Conservation (phyloP, 2,113 vertebrate species). For the Anser cygnoides region DNA sequence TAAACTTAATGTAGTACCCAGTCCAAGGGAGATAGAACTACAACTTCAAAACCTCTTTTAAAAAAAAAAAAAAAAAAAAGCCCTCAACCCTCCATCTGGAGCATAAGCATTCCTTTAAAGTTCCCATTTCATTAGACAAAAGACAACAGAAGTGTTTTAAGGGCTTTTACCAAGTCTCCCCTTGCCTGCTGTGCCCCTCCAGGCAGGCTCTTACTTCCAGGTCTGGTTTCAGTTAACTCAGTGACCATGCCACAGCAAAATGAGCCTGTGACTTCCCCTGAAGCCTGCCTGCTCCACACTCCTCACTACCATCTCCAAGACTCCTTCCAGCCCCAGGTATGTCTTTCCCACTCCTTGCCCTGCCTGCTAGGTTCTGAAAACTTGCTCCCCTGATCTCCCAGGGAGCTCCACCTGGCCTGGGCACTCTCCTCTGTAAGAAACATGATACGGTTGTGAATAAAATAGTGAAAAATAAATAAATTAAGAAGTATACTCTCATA, state of each 20-base stretch:
- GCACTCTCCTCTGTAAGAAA: rapidly evolving
- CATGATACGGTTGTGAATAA: too few relatives aligned
- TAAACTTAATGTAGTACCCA: not conserved
- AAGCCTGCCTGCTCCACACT: not conserved
- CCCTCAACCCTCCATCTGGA: not conserved
- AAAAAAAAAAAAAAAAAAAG: not conserved
- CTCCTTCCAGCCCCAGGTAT: not conserved
- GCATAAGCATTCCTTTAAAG: not conserved
- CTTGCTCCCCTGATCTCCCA: rapidly evolving
- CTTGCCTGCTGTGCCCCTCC: not conserved
- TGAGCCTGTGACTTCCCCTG: rapidly evolving
- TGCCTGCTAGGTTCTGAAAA: not conserved
- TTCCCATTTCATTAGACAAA: not conserved
- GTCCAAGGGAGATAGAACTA: not conserved
- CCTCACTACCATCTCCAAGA: not conserved
- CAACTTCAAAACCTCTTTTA: not conserved
- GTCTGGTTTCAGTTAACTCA: not conserved
- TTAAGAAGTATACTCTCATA: not conserved
- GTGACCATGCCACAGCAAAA: not conserved
- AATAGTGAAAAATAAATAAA: not conserved
- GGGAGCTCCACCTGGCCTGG: not conserved
- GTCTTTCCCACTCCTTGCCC: not conserved
- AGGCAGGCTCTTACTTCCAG: not conserved
- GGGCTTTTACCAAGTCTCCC: not conserved
- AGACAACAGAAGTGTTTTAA: not conserved